These are phyloP conservation scores for Castor canadensis DNA, from an alignment of 2,113 vertebrate genomes.

Conservation along the genomic window DNA sequence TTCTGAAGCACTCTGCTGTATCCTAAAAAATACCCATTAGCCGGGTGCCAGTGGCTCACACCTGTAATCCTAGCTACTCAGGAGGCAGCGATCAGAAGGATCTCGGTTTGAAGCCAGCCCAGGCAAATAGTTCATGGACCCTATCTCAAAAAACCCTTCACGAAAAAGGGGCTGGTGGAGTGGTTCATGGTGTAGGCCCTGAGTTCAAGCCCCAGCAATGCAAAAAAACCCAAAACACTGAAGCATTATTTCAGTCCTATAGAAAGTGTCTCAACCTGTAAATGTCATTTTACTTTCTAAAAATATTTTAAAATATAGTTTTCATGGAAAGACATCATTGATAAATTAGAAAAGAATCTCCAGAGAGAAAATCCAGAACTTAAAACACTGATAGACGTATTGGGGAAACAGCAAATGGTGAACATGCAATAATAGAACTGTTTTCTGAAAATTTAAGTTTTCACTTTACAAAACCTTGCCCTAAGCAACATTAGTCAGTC, in stretches of 20 bases:
- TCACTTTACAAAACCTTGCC: slow-evolving; percentile 51
- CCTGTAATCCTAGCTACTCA: too few species aligned
- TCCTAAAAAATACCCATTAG: not conserved
- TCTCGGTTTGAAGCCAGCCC: too few species aligned
- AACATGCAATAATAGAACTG: not conserved
- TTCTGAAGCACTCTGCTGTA: not conserved
- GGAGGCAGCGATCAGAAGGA: too few species aligned
- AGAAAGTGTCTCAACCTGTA: not conserved
- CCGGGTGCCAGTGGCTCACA: too few species aligned
- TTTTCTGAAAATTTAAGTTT: slow-evolving; percentile 29
- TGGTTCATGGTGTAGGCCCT: too few species aligned
- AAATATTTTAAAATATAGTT: not conserved
- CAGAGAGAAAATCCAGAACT: not conserved
- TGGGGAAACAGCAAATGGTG: not conserved
- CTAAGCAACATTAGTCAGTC: slow-evolving; percentile 51
- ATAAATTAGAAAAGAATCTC: not conserved
- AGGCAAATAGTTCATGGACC: too few species aligned
- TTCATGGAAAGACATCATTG: not conserved
- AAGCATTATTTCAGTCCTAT: not conserved
- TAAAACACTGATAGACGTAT: not conserved
- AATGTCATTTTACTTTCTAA: not conserved
- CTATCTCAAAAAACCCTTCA: too few species aligned
- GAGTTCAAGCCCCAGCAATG: too few species aligned
- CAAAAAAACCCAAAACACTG: too few species aligned
- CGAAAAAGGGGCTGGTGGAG: too few species aligned